Base-by-base conservation (phyloP, 2,888 invertebrate species). In the Ennomos fuscantarius region DNA sequence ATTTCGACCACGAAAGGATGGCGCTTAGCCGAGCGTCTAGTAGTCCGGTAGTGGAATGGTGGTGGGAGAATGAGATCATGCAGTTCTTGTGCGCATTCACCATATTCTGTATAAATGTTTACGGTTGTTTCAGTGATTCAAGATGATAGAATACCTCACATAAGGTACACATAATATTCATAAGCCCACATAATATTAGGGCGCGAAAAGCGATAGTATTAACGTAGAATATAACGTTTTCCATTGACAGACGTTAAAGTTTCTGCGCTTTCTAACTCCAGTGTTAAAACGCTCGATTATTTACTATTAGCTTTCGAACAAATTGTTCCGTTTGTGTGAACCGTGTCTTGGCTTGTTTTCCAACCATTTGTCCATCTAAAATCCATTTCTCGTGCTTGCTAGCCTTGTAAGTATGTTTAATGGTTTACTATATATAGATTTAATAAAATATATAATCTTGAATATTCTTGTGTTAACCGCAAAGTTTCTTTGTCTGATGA, bases 261-360 rank as follows among this genome's bases (percentile, higher is more conserved):
- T 65, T 70, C 40, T 36, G 55, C 46, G 73, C 78, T 77, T 76
- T 77, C 78, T 74, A 57, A 32, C 52, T 43, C 39, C 42, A 44
- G 42, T 45, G 44, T 49, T 49, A 53, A 45, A 55, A 45, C 69
- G 64, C 67, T 66, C 70, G 63, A 74, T 82, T 75, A 76, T 72
- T 74, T 72, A 68, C 69, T 70, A 72, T 74, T 71, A 72, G 77
- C 79, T 80, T 79, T 78, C 78, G 69, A 76, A 76, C 66, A 70
- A 67, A 70, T 71, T 63, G 65, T 70, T 63, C 51, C 37, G 60
- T 67, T 69, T 67, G 64, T 69, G 60, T 69, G 51, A 60, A 67
- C 53, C 49, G 51, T 66, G 62, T 56, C 67, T 63, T 57, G 54
- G 60, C 48, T 57, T 45, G 33, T 59, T 59, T 57, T 56, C 55